Evolutionary conservation across 2,888 invertebrate genomes (phyloP), one percentile per base, ranked within the genome.

Genomic region (Cabera pusaria): DNA sequence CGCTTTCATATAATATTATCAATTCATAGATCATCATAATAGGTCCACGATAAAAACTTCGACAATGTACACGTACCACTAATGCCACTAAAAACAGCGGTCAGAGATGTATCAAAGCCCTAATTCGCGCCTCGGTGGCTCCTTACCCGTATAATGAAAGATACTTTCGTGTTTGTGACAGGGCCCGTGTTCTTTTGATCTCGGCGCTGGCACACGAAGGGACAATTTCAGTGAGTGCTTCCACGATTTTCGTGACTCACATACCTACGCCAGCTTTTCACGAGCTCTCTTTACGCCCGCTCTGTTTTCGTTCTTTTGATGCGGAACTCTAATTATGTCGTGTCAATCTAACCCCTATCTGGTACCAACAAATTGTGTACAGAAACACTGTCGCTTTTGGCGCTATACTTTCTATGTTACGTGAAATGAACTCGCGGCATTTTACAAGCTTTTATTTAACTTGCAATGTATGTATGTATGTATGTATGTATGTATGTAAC

Each of bases 201-300:
- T 55, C 47, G 25, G 19, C 44, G 39, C 41, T 43, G 49, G 50
- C 47, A 47, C 54, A 54, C 44, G 36, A 44, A 49, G 50, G 49
- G 41, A 54, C 52, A 65, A 65, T 64, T 57, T 57, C 47, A 53
- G 53, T 49, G 60, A 65, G 64, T 60, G 58, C 52, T 53, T 27
- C 28, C 36, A 19, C 28, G 38, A 39, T 38, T 44, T 50, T 48
- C 27, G 49, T 43, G 46, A 50, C 44, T 44, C 28, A 40, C 42
- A 42, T 53, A 49, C 21, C 24, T 25, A 27, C 36, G 14, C 42
- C 7, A 38, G 31, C 20, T 34, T 49, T 50, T 42, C 31, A 24
- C 26, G 20, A 40, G 28, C 34, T 24, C 23, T 33, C 24, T 40
- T 34, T 28, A 20, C 25, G 25, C n/a, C 43, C 17, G 34, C 18